Evolutionary conservation across 2,888 invertebrate species (phyloP).

Genomic region (Ptilodon capucinus): DNA sequence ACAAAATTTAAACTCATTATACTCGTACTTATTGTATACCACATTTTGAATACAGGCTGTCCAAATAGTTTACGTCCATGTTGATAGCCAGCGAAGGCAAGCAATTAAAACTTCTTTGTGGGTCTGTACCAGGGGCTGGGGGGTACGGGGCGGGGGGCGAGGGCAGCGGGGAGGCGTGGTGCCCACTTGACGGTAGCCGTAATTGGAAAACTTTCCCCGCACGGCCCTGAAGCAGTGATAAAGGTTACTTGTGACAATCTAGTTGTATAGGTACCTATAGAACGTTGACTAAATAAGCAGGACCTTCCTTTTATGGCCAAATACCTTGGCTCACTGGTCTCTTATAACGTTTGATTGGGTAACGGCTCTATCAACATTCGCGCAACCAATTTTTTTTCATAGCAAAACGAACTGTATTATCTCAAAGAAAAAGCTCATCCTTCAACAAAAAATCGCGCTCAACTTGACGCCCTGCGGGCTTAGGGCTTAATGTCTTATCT

Average conservation of each 20-base stretch:
- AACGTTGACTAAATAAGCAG: no score
- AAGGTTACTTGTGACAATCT: slow-evolving; percentile 69
- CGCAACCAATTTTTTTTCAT: no score
- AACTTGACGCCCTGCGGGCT: no score
- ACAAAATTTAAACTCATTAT: slow-evolving; percentile 26
- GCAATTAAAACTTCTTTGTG: slow-evolving; percentile 82
- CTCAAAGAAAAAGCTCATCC: no score
- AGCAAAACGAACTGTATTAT: no score
- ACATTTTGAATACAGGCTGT: slow-evolving; percentile 45
- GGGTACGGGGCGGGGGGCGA: slow-evolving; percentile 22
- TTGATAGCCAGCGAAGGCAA: slow-evolving; percentile 70
- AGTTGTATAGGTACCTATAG: no score
- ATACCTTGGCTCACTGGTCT: no score
- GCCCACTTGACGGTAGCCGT: slow-evolving; percentile 74
- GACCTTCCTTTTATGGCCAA: no score
- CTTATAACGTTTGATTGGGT: no score
- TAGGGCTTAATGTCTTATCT: no score
- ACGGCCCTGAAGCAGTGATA: slow-evolving; percentile 51
- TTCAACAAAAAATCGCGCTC: no score
- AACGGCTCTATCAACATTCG: no score
- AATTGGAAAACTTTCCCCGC: slow-evolving; percentile 72
- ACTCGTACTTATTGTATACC: slow-evolving; percentile 24
- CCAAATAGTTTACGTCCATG: slow-evolving; percentile 66
- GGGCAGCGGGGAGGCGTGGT: slow-evolving; percentile 38
- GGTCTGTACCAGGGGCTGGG: slow-evolving; percentile 44